Percentiles rank a stretch among this genome's conserved stretches.
Evolutionary conservation across 2,113 vertebrate genomes (phyloP).

Genomic region (Centropus bengalensis): DNA sequence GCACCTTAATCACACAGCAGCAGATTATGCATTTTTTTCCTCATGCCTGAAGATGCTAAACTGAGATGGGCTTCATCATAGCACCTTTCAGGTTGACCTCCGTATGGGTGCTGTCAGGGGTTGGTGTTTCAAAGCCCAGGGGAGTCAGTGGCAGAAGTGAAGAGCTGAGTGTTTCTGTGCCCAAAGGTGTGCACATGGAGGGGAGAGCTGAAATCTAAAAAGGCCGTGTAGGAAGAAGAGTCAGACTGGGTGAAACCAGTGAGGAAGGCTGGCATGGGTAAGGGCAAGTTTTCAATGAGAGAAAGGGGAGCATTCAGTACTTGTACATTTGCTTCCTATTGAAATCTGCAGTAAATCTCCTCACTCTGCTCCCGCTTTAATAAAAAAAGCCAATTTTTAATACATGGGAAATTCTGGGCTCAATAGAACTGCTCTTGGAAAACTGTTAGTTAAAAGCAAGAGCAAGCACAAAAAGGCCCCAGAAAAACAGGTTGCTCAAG

Average conservation of each 20-base stretch:
- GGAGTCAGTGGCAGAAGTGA: not conserved
- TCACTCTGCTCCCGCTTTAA: not conserved
- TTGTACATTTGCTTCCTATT: not conserved
- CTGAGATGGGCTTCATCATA: not conserved
- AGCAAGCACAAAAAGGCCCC: not conserved
- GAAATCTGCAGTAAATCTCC: not conserved
- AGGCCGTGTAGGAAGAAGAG: accelerated
- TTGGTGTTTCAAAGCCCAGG: not conserved
- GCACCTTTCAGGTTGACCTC: not conserved
- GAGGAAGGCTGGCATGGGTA: not conserved
- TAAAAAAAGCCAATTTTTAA: not conserved
- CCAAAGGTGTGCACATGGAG: accelerated
- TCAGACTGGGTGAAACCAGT: not conserved
- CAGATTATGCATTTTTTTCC: not conserved
- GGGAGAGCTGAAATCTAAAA: not conserved
- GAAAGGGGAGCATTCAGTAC: not conserved
- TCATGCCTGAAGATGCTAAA: not conserved
- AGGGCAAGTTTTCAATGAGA: not conserved
- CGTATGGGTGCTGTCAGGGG: not conserved
- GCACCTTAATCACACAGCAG: not conserved
- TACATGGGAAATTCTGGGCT: not conserved
- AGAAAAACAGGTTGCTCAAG: not conserved
- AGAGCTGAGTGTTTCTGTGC: accelerated
- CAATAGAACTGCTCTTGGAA: not conserved
- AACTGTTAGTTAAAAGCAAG: not conserved